phyloP scores from a whole-genome alignment of 1,140 invertebrate genomes.

The Monomorium pharaonis region DNA sequence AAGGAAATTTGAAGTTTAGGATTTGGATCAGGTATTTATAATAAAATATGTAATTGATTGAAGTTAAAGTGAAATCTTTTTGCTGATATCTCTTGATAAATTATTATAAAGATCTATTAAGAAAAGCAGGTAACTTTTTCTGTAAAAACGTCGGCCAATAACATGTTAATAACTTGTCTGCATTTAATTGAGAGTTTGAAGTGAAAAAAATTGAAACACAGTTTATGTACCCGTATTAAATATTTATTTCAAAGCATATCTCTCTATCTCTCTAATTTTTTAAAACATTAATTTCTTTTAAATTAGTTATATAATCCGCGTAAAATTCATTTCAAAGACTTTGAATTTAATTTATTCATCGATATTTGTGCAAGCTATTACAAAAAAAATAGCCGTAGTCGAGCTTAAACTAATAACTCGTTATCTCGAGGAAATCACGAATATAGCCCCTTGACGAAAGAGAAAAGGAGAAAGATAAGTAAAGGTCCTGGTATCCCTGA shows the following conservation, averaged over 20 bases:
- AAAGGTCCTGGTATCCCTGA: conserved; percentile 17
- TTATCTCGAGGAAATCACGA: not conserved
- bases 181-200: not conserved
- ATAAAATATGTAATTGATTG: not conserved
- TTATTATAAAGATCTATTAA: not conserved
- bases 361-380: not conserved
- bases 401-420: not conserved
- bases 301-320: not conserved
- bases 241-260: not conserved
- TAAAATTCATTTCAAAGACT: not conserved
- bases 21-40: not conserved
- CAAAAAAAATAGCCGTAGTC: not conserved
- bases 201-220: not conserved
- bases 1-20: not conserved
- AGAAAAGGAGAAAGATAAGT: not conserved
- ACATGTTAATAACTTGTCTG: not conserved
- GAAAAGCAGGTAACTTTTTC: not conserved
- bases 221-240: not conserved
- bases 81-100: not conserved
- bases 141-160: not conserved
- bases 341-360: not conserved
- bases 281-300: not conserved
- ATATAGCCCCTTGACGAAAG: not conserved
- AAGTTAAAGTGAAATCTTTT: not conserved
- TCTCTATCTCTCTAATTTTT: not conserved